Evolutionary conservation across 2,113 vertebrate genomes (phyloP).

Genomic region (Setophaga kirtlandii): DNA sequence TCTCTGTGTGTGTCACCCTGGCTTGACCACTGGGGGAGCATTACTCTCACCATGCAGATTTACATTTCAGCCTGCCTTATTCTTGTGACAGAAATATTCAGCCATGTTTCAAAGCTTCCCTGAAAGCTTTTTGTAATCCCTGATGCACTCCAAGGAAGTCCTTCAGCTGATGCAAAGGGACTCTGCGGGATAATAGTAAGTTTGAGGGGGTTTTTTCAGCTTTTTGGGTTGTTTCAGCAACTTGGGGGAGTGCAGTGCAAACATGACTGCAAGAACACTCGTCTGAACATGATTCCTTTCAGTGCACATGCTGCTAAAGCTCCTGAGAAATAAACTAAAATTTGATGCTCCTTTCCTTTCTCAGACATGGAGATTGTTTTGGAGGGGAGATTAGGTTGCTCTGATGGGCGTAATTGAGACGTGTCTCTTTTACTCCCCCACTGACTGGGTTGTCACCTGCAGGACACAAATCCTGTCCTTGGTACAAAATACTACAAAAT

Average conservation of each 20-base stretch:
- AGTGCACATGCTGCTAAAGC: not conserved
- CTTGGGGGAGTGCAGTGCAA: rapidly evolving
- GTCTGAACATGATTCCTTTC: not conserved
- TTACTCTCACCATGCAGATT: not conserved
- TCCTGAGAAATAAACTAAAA: not conserved
- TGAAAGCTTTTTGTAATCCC: not conserved
- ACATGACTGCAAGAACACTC: not conserved
- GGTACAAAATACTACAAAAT: not conserved
- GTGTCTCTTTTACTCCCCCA: not conserved
- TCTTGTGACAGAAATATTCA: not conserved
- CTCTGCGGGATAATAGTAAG: not conserved
- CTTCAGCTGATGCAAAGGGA: not conserved
- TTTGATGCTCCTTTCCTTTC: not conserved
- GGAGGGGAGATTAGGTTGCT: not conserved
- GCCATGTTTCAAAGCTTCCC: not conserved
- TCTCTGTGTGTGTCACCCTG: not conserved
- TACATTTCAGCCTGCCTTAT: not conserved
- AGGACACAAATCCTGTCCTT: not conserved
- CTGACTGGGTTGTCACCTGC: not conserved
- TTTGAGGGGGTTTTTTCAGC: not conserved
- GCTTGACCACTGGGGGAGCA: not conserved
- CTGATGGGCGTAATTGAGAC: not conserved
- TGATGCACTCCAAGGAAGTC: not conserved
- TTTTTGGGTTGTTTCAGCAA: not conserved
- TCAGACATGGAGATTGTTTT: not conserved